Conservation (phyloP, 1,140 invertebrate species). For the Cepaea nemoralis region DNA sequence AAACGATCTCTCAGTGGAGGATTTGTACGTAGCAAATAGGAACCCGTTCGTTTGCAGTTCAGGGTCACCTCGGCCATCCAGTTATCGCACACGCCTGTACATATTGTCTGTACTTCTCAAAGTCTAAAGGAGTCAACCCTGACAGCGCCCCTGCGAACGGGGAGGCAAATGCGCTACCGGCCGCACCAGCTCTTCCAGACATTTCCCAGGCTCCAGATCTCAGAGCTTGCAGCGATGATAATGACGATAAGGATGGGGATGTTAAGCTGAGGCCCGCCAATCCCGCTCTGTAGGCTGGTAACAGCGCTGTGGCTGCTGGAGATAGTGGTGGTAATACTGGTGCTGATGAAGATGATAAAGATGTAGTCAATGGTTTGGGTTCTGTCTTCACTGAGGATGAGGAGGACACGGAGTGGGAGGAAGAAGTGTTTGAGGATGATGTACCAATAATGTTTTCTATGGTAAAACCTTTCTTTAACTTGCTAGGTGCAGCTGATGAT, state of each 20-base stretch:
- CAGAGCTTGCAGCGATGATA: conserved; percentile 31
- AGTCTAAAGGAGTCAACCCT: conserved; percentile 61
- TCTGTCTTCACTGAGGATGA: conserved; percentile 35
- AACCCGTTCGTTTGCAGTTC: not conserved
- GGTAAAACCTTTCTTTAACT: conserved; percentile 62
- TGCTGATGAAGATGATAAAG: conserved; percentile 41
- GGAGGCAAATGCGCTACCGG: conserved; percentile 57
- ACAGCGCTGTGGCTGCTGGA: not conserved
- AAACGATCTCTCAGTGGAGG: too few relatives aligned
- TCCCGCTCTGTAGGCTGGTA: conserved; percentile 10
- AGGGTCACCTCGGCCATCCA: conserved; percentile 47
- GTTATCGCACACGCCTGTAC: conserved; percentile 61
- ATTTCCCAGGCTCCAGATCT: conserved; percentile 31
- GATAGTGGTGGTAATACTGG: conserved; percentile 31
- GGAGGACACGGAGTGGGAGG: conserved; percentile 34
- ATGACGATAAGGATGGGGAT: conserved; percentile 31
- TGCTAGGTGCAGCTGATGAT: conserved; percentile 47
- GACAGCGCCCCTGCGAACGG: conserved; percentile 55
- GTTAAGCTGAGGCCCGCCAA: conserved; percentile 18
- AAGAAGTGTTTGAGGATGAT: conserved; percentile 28
- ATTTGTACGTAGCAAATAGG: too few relatives aligned
- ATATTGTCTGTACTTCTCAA: conserved; percentile 70
- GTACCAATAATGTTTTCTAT: conserved; percentile 70
- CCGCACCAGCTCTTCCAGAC: conserved; percentile 40
- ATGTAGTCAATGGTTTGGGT: not conserved